A percentile compares a stretch with the other conserved stretches of the same genome.
These are phyloP conservation scores for Mythimna albipuncta DNA, from an alignment of 2,888 invertebrate genomes.

Conservation along the genomic window DNA sequence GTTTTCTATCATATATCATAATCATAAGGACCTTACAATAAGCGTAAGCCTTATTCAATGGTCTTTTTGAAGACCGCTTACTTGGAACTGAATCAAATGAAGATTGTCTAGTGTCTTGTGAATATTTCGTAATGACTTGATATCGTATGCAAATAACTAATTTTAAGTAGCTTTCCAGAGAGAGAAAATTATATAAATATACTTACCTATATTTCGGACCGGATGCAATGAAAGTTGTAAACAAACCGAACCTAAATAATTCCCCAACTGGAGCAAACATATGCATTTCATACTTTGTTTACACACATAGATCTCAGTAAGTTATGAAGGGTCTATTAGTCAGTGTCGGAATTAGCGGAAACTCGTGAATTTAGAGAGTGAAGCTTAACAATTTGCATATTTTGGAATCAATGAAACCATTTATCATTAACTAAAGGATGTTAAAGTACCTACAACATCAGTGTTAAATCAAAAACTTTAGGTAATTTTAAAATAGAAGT, in stretches of 20 bases:
- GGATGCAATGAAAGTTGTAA: slow-evolving; percentile 59
- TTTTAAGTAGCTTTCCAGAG: slow-evolving; percentile 34
- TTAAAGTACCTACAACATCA: background rate
- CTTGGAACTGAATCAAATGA: background rate
- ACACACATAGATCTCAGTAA: slow-evolving; percentile 28
- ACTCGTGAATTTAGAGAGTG: slow-evolving; percentile 46
- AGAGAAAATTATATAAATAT: slow-evolving; percentile 14
- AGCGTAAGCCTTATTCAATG: background rate
- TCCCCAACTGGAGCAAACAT: slow-evolving; percentile 46
- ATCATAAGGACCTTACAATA: background rate
- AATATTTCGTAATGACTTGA: background rate
- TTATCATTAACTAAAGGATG: background rate
- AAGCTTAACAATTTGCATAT: slow-evolving; percentile 18
- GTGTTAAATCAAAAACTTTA: background rate
- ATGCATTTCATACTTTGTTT: slow-evolving; percentile 36
- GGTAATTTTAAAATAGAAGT: background rate
- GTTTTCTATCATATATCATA: slow-evolving; percentile 2
- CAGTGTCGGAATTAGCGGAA: slow-evolving; percentile 46
- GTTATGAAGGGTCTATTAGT: slow-evolving; percentile 52
- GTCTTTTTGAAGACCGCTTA: background rate
- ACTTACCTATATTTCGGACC: slow-evolving; percentile 23
- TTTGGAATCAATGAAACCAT: slow-evolving; percentile 9
- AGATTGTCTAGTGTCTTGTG: background rate
- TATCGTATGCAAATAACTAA: background rate
- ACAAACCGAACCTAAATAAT: slow-evolving; percentile 53